Conservation (phyloP, 2,797 vertebrate genomes). For the Rhynchonycteris naso region DNA sequence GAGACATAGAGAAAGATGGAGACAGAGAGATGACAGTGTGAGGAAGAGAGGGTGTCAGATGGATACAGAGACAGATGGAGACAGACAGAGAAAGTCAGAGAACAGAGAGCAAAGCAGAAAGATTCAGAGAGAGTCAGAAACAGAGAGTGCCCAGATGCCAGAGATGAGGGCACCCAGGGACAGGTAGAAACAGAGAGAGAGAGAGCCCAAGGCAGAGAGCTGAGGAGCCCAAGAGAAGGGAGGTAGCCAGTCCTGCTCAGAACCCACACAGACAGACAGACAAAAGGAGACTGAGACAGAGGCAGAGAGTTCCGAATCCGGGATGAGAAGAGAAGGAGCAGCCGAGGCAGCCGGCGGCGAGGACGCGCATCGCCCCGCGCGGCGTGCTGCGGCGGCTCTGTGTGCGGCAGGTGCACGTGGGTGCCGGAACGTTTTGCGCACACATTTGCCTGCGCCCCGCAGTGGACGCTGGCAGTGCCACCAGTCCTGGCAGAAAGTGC, state of each 20-base stretch:
- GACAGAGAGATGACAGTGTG: not conserved
- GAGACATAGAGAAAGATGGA: not conserved
- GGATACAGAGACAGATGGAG: not conserved
- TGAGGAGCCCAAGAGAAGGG: not conserved
- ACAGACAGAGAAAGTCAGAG: not conserved
- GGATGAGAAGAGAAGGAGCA: not conserved
- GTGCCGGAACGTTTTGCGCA: not conserved
- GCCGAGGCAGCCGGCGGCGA: not conserved
- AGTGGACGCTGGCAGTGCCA: not conserved
- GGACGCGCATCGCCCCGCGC: fast-evolving
- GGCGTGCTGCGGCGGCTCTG: fast-evolving
- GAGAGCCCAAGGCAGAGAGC: not conserved
- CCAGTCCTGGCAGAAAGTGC: conserved; percentile 36
- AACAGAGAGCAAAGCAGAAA: not conserved
- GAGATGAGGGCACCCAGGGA: not conserved
- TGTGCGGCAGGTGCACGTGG: not conserved
- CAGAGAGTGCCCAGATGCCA: not conserved
- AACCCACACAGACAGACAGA: not conserved
- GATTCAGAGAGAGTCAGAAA: not conserved
- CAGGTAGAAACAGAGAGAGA: not conserved
- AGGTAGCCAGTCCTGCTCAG: not conserved
- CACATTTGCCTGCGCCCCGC: not conserved
- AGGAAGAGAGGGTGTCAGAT: not conserved
- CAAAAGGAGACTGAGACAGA: fast-evolving
- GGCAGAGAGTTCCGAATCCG: not conserved